Conservation (phyloP, 2,113 vertebrate genomes). For the Atlantisia rogersi region DNA sequence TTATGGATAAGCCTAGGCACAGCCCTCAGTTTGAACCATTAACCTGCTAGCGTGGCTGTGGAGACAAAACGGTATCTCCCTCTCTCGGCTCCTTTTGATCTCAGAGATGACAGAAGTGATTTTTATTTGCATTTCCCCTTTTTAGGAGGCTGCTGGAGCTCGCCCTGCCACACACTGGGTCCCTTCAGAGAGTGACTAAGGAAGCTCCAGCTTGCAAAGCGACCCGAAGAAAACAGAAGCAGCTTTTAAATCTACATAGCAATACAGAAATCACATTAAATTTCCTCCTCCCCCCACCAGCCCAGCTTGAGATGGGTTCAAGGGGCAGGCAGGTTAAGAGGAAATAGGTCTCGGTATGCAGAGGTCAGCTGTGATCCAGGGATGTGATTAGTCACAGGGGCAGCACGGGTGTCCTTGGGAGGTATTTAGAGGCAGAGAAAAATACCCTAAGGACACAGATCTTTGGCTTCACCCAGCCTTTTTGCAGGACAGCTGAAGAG, state of each 20-base stretch:
- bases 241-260: not conserved
- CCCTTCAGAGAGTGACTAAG: not conserved
- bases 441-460: slow-evolving; percentile 22
- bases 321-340: slow-evolving; percentile 49
- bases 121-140: no score
- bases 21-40: not conserved
- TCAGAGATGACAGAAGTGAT: not conserved
- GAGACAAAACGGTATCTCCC: not conserved
- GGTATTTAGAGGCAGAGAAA: slow-evolving; percentile 13
- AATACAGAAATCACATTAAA: not conserved
- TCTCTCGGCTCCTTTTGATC: not conserved
- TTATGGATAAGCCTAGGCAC: not conserved
- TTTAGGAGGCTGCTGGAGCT: not conserved
- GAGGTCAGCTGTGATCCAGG: slow-evolving; percentile 53
- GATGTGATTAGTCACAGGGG: slow-evolving; percentile 55
- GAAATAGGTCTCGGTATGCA: not conserved
- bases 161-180: not conserved
- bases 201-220: not conserved
- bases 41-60: not conserved
- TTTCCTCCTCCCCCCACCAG: not conserved
- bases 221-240: not conserved
- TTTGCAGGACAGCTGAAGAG: not conserved
- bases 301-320: not conserved
- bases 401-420: not conserved
- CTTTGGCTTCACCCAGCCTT: not conserved